Base-by-base conservation (phyloP, 2,113 vertebrate species). In the Rhinolophus ferrumequinum region DNA sequence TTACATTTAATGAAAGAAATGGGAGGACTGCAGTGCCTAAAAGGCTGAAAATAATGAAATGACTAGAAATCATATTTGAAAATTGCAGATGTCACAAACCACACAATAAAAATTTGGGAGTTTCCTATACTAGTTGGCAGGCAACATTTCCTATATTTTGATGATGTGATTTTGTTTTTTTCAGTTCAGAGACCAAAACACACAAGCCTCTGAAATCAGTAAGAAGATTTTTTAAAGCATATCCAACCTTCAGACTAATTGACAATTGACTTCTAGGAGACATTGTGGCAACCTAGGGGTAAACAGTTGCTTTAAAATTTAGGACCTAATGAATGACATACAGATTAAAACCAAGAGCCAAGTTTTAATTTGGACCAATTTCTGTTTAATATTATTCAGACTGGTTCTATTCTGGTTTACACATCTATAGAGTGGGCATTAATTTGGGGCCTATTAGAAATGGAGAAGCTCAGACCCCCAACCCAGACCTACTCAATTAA, bases 1-100 rank as follows among this genome's bases (percentile, higher is more conserved):
- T 97, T n/a, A 21, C 9, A 75, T 93, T 89, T 87, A 66, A 76
- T 62, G 64, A 95, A 41, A 94, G 70, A 73, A n/a, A 8, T 73
- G 5, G 64, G 19, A 88, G 16, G n/a, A 90, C 83, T 62, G 11
- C 6, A 73, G 19, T 79, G 44, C 13, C 64, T 73, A 82, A 86
- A 67, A 75, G 26, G 5, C 33, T 93, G 35, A 26, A 82, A 92
- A 38, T 86, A 58, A 62, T 85, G 9, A 90, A 41, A 77, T 73
- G 18, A 60, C 0, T 9, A 81, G 16, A 35, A 14, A 56, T 67
- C 16, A 75, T 83, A 76, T 58, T 64, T 79, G 56, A 89, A 86
- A 81, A 76, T 56, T 75, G 66, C 64, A 89, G 16, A 93, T 77
- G 19, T 96, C 82, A 91, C 54, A 81, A 79, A 91, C 47, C 75